Evolutionary conservation across 2,113 vertebrate species (phyloP), one percentile per base, ranked within the genome.

Genomic region (Athene noctua): DNA sequence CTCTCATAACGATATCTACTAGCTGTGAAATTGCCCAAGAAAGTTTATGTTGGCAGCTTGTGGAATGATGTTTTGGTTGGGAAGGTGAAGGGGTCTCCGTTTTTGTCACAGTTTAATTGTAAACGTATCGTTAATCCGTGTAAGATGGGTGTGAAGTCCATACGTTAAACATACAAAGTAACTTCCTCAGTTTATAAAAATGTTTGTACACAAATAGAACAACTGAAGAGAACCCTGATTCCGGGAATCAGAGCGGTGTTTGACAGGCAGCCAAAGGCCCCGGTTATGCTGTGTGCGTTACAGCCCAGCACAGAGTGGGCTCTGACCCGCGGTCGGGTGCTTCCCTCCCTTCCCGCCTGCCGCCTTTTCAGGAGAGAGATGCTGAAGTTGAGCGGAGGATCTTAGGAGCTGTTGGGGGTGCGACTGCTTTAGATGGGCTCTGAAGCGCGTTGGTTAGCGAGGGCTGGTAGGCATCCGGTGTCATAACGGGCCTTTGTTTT

Each of bases 271-370:
- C 26, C 13, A 20, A 55, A 67, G 3, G 12, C 4, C 29, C 38
- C 7, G 29, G 27, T 32, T 57, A 15, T 40, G 51, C 10, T 54
- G 30, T 21, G 49, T 70, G n/a, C 15, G 18, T 32, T 32, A 10
- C 0, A 2, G 18, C 49, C 47, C n/a, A 27, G 38, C 11, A 2
- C 4, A 1, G 14, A 16, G 2, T 32, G 32, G 27, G 30, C 23
- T 85, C 23, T 0, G 3, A 21, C 8, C 14, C 8, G 20, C 36
- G 7, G 32, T 3, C 16, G 34, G 6, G 40, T 9, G 20, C 36
- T 71, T 32, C 42, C 29, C 30, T 9, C 38, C 38, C 38, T 42
- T 18, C 4, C 32, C 5, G 34, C 29, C 29, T 54, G 40, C n/a
- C 65, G 74, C 32, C 40, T 46, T 34, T 10, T 16, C 9, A 8